Percentiles rank a stretch among this genome's conserved stretches.
These are phyloP conservation scores for Drosophila phalerata DNA, from an alignment of 2,888 invertebrate species.

Conservation along the genomic window DNA sequence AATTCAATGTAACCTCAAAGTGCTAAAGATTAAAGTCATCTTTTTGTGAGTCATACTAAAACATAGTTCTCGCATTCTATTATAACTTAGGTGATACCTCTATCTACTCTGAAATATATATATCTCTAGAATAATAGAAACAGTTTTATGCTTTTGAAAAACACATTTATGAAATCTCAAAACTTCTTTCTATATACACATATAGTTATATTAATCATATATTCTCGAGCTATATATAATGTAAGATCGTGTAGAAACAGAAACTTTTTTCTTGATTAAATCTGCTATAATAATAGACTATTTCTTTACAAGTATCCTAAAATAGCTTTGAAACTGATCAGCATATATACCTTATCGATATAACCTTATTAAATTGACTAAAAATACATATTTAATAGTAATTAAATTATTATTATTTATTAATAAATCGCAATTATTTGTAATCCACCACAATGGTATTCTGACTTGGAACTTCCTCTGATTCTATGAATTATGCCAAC, in stretches of 20 bases:
- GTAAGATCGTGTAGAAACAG: too few relatives aligned
- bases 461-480: not conserved
- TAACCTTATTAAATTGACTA: not conserved
- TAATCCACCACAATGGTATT: not conserved
- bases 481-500: not conserved
- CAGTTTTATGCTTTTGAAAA: too few relatives aligned
- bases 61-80: not conserved
- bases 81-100: too few relatives aligned
- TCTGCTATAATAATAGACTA: too few relatives aligned
- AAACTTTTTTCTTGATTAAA: too few relatives aligned
- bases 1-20: conserved; percentile 2
- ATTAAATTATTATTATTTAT: not conserved
- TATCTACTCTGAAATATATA: too few relatives aligned
- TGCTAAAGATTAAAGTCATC: not conserved
- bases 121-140: not conserved
- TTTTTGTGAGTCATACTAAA: not conserved
- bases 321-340: too few relatives aligned
- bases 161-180: too few relatives aligned
- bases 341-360: too few relatives aligned
- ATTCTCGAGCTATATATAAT: not conserved
- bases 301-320: too few relatives aligned
- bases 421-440: not conserved
- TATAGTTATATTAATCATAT: too few relatives aligned
- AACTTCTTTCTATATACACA: too few relatives aligned
- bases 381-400: not conserved